phyloP scores from a whole-genome alignment of 2,888 invertebrate species.

The Cybosia mesomella region DNA sequence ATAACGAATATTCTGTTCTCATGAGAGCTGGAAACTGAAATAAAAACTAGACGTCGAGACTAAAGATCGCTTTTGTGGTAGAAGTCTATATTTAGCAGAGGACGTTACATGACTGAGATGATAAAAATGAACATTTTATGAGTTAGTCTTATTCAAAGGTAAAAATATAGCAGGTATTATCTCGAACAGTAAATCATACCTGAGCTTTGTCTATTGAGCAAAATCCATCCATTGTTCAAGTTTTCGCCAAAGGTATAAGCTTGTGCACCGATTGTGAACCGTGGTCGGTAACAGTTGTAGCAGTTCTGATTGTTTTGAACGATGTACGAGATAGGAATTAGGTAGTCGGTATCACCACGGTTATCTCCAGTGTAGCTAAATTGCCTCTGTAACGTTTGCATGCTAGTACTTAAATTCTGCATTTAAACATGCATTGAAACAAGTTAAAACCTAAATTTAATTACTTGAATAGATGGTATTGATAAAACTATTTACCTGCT shows the following conservation, averaged over 20 bases:
- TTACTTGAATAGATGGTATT: background rate
- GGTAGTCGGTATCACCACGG: slow-evolving; percentile 66
- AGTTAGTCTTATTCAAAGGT: background rate
- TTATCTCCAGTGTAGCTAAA: slow-evolving; percentile 68
- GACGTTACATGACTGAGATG: background rate
- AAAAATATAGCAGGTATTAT: background rate
- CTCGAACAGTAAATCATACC: slow-evolving; percentile 55
- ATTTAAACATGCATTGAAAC: too few species aligned
- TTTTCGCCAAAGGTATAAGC: slow-evolving; percentile 78
- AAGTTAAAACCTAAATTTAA: background rate
- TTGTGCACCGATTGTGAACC: slow-evolving; percentile 73
- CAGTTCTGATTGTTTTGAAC: slow-evolving; percentile 75
- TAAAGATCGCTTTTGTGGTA: background rate
- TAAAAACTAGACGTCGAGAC: background rate
- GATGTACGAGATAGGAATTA: slow-evolving; percentile 78
- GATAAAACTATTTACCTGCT: slow-evolving; percentile 66
- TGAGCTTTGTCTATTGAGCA: slow-evolving; percentile 77
- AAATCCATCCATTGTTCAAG: slow-evolving; percentile 78
- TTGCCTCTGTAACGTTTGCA: slow-evolving; percentile 65
- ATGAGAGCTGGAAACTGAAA: background rate
- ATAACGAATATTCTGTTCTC: background rate
- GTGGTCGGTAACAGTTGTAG: slow-evolving; percentile 75
- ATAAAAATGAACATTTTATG: background rate
- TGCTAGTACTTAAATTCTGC: background rate
- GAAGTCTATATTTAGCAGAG: background rate